A percentile compares a stretch with the other conserved stretches of the same genome.
Evolutionary conservation across 2,797 vertebrate genomes (phyloP).

Genomic region (Labeo calbasu): DNA sequence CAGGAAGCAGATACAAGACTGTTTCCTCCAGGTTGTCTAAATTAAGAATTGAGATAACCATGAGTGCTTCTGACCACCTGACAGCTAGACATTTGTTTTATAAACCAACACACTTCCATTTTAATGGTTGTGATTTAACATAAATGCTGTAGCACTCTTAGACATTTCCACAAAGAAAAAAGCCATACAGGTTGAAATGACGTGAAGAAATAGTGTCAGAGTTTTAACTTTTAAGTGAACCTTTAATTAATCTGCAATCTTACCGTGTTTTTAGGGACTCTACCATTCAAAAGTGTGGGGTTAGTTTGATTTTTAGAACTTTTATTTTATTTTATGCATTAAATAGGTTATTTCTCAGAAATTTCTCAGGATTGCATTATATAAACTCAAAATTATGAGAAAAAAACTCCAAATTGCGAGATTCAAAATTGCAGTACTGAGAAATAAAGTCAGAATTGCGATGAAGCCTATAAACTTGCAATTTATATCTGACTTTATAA

Average conservation of each 20-base stretch:
- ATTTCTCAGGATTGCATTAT: no score
- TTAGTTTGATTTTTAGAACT: background rate
- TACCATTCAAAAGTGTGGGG: background rate
- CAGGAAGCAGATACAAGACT: constrained; percentile 73
- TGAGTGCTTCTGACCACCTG: constrained; percentile 42
- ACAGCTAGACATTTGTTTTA: constrained; percentile 13
- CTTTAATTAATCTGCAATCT: no score
- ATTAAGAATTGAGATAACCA: constrained; percentile 63
- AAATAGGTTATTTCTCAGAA: background rate
- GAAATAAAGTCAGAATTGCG: no score
- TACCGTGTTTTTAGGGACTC: background rate
- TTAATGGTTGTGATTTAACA: background rate
- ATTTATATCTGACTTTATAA: no score
- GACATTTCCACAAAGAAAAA: background rate
- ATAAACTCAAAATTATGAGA: no score
- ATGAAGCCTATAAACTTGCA: no score
- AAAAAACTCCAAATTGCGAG: no score
- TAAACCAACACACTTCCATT: background rate
- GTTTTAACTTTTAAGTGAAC: no score
- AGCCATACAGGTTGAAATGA: background rate
- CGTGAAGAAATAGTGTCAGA: background rate
- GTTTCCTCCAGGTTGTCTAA: constrained; percentile 74
- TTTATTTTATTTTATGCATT: background rate
- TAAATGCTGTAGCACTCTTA: background rate
- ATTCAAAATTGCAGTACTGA: no score